Base-by-base conservation (phyloP, 2,888 invertebrate species). In the Drosophila fungiperda region DNA sequence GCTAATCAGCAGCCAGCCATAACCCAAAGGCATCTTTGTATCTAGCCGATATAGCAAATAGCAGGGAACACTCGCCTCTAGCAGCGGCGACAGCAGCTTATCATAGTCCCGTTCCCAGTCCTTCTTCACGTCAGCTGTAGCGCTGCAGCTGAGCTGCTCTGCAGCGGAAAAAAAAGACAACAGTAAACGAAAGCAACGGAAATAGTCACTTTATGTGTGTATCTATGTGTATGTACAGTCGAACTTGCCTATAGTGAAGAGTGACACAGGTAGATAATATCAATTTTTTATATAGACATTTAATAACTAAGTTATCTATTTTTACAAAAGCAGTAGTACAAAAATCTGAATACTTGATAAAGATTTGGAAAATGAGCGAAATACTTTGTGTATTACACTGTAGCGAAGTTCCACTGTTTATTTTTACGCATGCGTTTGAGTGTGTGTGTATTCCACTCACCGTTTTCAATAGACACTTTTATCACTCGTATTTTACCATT, bases 1-100 rank as follows among this genome's bases (percentile, higher is more conserved):
- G 85, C 97, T 97, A 62, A 98, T 96, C 62, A 98, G 94, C 11
- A 99, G 93, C 99, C 99, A 99, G 88, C 98, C 97, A 93, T 97
- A 96, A 0, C 98, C 98, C 9, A 96, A 94, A 15, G 96, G 95
- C 78, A 96, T 96, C 90, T 96, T 96, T 29, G 95, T 94, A 91
- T 98, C 98, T 80, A 98, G 94, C 75, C 98, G 95, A 92, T 96
- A 98, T 61, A 99, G 94, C 80, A 99, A 95, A 92, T 98, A 99
- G 86, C 98, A 97, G 29, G 99, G 99, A 85, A 97, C 95, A 92
- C 96, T 95, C 86, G 96, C 96, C 82, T 96, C 95, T 58, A 97
- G 94, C 70, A 97, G 91, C 1, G 96, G 94, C 54, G 94, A 94
- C 55, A 98, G 94, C 92, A 95, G 94, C 92, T 95, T 96, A 90